Evolutionary conservation across 2,888 invertebrate genomes (phyloP).

Genomic region (Eupithecia dodoneata): DNA sequence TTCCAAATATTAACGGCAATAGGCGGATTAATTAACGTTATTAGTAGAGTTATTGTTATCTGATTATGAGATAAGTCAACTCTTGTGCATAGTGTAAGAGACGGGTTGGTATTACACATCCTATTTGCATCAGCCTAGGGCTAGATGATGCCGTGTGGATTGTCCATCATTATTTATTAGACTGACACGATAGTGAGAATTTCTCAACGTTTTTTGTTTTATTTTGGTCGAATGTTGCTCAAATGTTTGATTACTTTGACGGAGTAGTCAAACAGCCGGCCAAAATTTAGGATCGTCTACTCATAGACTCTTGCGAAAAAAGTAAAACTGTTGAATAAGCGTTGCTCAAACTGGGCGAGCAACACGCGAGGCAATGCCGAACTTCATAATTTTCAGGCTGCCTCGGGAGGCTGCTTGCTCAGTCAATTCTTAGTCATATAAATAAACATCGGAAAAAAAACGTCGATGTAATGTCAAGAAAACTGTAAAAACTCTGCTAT

Average conservation of each 20-base stretch:
- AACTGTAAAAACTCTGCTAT: not conserved
- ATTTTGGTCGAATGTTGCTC: not conserved
- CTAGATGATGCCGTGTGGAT: no score
- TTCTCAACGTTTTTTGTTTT: not conserved
- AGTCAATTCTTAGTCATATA: not conserved
- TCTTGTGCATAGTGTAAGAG: conserved; percentile 3
- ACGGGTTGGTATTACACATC: not conserved
- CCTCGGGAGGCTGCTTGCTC: not conserved
- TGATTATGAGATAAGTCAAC: conserved; percentile 12
- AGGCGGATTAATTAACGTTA: conserved; percentile 26
- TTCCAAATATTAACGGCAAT: conserved; percentile 18
- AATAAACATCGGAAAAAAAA: not conserved
- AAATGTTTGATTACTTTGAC: no score
- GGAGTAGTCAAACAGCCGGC: not conserved
- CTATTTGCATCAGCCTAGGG: not conserved
- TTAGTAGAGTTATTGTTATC: conserved; percentile 20
- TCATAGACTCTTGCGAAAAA: not conserved
- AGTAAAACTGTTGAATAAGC: not conserved
- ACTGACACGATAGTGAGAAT: not conserved
- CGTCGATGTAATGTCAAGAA: not conserved
- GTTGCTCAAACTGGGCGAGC: not conserved
- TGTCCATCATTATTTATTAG: not conserved
- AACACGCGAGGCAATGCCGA: not conserved
- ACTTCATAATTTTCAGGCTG: not conserved
- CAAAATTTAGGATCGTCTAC: not conserved